Evolutionary conservation across 2,113 vertebrate genomes (phyloP).

Genomic region (Cyprinus carpio): DNA sequence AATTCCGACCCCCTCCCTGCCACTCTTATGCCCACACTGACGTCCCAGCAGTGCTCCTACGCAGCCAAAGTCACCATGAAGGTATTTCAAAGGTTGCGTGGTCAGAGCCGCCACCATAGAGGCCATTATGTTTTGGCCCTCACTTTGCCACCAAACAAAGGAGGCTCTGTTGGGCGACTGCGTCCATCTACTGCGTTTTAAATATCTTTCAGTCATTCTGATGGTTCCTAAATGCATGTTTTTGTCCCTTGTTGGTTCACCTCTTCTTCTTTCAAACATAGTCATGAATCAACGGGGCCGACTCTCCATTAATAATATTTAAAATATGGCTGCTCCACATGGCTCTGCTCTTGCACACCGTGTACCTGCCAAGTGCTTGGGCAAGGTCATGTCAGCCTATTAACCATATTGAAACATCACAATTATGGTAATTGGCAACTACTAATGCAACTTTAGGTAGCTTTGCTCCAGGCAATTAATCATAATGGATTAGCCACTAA

Average conservation of each 20-base stretch:
- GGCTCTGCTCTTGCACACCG: constrained; percentile 52
- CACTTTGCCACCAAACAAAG: constrained; percentile 51
- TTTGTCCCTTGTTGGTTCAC: constrained; percentile 23
- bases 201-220: constrained; percentile 44
- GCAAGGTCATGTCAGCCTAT: constrained; percentile 82
- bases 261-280: constrained; percentile 45
- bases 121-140: constrained; percentile 60
- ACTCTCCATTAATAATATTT: constrained; percentile 70
- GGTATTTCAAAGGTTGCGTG: constrained; percentile 64
- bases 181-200: constrained; percentile 38
- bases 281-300: constrained; percentile 62
- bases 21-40: constrained; percentile 69
- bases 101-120: constrained; percentile 59
- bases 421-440: constrained; percentile 79
- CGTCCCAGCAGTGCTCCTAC: constrained; percentile 66
- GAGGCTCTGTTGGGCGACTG: constrained; percentile 51
- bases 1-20: constrained; percentile 72
- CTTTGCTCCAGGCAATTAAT: constrained; percentile 75
- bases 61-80: constrained; percentile 59
- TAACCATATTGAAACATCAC: constrained; percentile 78
- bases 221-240: constrained; percentile 42
- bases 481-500: constrained; percentile 77
- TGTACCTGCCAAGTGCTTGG: constrained; percentile 74
- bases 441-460: constrained; percentile 80
- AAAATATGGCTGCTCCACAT: constrained; percentile 74